Conservation (phyloP, 2,888 invertebrate genomes). For the Tachina fera region DNA sequence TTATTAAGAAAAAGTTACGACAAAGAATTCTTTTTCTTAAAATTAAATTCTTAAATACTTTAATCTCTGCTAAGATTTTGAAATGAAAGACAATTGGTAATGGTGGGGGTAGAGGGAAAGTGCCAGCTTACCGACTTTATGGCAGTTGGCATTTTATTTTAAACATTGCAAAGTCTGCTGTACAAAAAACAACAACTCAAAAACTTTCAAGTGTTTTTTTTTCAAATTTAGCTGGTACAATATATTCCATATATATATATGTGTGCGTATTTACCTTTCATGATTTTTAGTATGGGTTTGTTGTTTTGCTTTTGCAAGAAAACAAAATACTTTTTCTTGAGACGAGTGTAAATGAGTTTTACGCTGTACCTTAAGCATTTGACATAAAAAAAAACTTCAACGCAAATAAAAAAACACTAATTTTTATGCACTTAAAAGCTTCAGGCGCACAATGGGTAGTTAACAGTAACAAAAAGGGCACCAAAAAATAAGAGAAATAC, state of each 20-base stretch:
- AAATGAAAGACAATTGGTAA: not conserved
- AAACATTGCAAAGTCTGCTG: not conserved
- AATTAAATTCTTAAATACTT: conserved; percentile 6
- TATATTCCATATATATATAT: not conserved
- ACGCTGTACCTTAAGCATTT: not conserved
- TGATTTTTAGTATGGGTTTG: not conserved
- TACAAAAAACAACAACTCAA: not conserved
- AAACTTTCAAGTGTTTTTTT: conserved; percentile 18
- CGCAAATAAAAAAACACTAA: not conserved
- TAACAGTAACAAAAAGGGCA: not conserved
- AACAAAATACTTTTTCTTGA: not conserved
- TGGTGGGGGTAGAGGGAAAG: not conserved
- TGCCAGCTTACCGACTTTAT: not conserved
- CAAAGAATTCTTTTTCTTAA: not conserved
- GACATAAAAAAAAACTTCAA: not conserved
- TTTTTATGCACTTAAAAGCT: not conserved
- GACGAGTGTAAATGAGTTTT: not conserved
- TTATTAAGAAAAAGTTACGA: not conserved
- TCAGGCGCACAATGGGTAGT: not conserved
- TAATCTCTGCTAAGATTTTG: not conserved
- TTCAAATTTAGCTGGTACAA: not conserved
- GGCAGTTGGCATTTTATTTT: conserved; percentile 2
- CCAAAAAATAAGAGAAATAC: not conserved
- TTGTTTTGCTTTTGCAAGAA: not conserved
- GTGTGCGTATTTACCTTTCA: not conserved